phyloP scores from a whole-genome alignment of 1,140 invertebrate species.

The Catajapyx aquilonaris region DNA sequence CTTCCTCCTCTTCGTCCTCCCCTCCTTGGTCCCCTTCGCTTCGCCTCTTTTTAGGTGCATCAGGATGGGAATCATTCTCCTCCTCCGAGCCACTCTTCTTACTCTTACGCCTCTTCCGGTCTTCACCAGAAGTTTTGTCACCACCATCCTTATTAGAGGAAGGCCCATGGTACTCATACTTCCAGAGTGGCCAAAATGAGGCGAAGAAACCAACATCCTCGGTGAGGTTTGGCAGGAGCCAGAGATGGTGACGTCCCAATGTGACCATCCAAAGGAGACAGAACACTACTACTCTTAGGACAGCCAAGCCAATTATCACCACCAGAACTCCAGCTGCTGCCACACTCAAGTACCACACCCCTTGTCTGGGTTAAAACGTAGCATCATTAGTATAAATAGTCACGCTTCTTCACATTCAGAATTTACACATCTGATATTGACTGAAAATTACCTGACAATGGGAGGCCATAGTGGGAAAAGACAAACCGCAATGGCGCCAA shows the following conservation, averaged over 20 bases:
- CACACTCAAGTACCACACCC: slow-evolving; percentile 92
- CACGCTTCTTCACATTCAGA: background rate
- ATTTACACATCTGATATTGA: background rate
- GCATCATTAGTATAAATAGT: too few relatives aligned
- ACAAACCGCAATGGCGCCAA: slow-evolving; percentile 87
- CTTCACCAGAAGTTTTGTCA: too few relatives aligned
- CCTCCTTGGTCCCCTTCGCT: too few relatives aligned
- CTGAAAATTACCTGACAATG: slow-evolving; percentile 39
- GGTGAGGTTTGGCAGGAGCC: slow-evolving; percentile 92
- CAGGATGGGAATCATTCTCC: too few relatives aligned
- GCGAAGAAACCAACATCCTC: slow-evolving; percentile 98
- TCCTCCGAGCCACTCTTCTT: too few relatives aligned
- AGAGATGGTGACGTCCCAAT: slow-evolving; percentile 79
- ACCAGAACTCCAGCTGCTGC: slow-evolving; percentile 83
- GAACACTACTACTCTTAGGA: slow-evolving; percentile 78
- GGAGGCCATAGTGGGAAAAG: slow-evolving; percentile 95
- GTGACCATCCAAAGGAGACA: slow-evolving; percentile 75
- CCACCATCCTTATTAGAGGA: too few relatives aligned
- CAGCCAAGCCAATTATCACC: slow-evolving; percentile 71
- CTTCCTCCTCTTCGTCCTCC: too few relatives aligned
- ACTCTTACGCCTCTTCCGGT: too few relatives aligned
- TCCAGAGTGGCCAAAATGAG: slow-evolving; percentile 95
- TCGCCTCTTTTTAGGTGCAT: too few relatives aligned
- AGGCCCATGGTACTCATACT: too few relatives aligned
- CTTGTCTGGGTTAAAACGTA: slow-evolving; percentile 38